Base-by-base conservation (phyloP, 2,113 vertebrate genomes). In the Mixornis gularis region DNA sequence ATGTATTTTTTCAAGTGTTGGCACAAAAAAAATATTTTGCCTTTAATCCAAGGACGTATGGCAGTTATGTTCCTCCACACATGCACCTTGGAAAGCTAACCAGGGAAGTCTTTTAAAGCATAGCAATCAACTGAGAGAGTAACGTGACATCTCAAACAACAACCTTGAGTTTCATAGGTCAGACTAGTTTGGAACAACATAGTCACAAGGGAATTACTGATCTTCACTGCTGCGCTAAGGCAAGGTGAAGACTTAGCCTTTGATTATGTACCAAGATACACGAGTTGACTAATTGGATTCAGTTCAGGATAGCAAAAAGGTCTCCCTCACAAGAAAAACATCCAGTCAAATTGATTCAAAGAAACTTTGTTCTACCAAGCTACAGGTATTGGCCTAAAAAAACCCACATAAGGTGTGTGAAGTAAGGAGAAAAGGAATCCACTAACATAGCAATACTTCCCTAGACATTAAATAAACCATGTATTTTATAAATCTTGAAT, bases 141-240 rank as follows among this genome's bases (percentile, higher is more conserved):
- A 58, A 88, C 58, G 8, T 74, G 24, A 86, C 56, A 60, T 73
- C 27, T 80, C 43, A 38, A 38, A 65, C 2, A 16, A n/a, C 51
- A 66, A 43, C 64, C 21, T 32, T 64, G 52, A 70, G 58, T 81
- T 88, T 78, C 52, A 78, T 5, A 89, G 62, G 80, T 84, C 83
- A 92, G 53, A 43, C 18, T 72, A 34, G 44, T 71, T 68, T 56
- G 65, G 70, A 92, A 88, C n/a, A 92, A 84, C 76, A 52, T 0
- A 49, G 83, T 66, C 77, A 93, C 34, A 94, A 80, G 58, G 79
- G 48, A 95, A 80, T 49, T 70, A 81, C 41, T 68, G 69, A 93
- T 95, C 27, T 48, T 82, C 51, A 24, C 49, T 36, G 46, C 7
- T 73, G 55, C 1, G 0, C 68, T 83, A 79, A 73, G 40, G 26